Percentiles rank a stretch among this genome's conserved stretches.
Conservation (phyloP, 1,140 invertebrate genomes). For the Drosophila mayri region DNA sequence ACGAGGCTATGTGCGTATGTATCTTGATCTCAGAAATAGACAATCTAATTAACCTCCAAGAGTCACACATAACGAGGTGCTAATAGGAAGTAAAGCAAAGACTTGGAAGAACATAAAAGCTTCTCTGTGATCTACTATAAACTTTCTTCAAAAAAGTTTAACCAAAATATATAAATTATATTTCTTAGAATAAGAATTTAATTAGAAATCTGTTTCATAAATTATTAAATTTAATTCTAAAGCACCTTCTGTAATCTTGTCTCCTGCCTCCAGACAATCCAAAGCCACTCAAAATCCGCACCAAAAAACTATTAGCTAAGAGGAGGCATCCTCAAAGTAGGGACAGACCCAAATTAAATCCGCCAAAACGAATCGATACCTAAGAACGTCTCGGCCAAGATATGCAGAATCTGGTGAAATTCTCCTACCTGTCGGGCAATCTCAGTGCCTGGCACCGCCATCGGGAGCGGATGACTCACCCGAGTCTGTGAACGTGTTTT, state of each 20-base stretch:
- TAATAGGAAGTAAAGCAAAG: constrained; percentile 10
- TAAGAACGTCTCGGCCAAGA: constrained; percentile 36
- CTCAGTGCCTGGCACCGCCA: constrained; percentile 44
- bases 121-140: not conserved
- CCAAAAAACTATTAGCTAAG: not conserved
- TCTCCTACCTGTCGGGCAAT: constrained; percentile 43
- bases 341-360: constrained; percentile 17
- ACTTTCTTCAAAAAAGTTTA: not conserved
- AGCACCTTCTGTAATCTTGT: not conserved
- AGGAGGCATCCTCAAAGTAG: not conserved
- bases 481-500: constrained; percentile 55
- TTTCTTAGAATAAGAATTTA: not conserved
- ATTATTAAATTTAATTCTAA: not conserved
- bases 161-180: not conserved
- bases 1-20: not conserved
- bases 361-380: constrained; percentile 25
- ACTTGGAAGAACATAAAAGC: not conserved
- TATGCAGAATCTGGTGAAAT: constrained; percentile 71
- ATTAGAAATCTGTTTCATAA: not conserved
- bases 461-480: constrained; percentile 52
- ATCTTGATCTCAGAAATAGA: constrained; percentile 14
- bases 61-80: not conserved
- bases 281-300: not conserved
- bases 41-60: constrained; percentile 15
- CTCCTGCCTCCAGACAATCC: constrained; percentile 3